Base-by-base conservation (phyloP, 2,797 vertebrate species). In the Glossophaga mutica region DNA sequence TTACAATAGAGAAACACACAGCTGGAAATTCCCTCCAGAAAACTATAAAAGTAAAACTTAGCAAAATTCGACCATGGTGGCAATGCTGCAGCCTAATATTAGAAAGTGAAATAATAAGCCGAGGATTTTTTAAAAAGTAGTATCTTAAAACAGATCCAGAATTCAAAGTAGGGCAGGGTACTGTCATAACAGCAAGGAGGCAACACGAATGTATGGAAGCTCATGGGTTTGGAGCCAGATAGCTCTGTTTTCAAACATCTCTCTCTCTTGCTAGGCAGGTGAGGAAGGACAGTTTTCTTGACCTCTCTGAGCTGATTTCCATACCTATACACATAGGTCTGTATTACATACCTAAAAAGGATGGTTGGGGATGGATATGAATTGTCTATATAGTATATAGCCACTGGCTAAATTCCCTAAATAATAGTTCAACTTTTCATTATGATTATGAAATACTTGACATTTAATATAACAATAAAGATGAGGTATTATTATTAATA, bases 21-120 rank as follows among this genome's bases (percentile, higher is more conserved):
- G 77, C 34, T 77, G 78, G 70, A 93, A 83, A 90, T 79, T 55
- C 22, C 44, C 68, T 68, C 82, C 55, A 78, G 62, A 94, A 92
- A 94, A 81, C 34, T 5, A 68, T 50, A 48, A 73, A 91, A 92
- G 94, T 76, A 91, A 94, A 93, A 85, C 55, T 84, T 71, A 90
- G 91, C 37, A 32, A 50, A 77, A 68, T 29, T 82, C 79, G 68
- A 39, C 24, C 85, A 52, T 32, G 22, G n/a, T 62, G 46, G 24
- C 26, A 82, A 57, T 32, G 12, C 22, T 85, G 5, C 2, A 88
- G 78, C 19, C 42, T 37, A 65, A 78, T 57, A 73, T 79, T 90
- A 92, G 26, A 59, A 86, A 93, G 57, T n/a, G 39, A 21, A 94
- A 86, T 21, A 70, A 67, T 73, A 94, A 94, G 22, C 39, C 34